Evolutionary conservation across 2,888 invertebrate species (phyloP).

Genomic region (Eudasyphora cyanicolor): DNA sequence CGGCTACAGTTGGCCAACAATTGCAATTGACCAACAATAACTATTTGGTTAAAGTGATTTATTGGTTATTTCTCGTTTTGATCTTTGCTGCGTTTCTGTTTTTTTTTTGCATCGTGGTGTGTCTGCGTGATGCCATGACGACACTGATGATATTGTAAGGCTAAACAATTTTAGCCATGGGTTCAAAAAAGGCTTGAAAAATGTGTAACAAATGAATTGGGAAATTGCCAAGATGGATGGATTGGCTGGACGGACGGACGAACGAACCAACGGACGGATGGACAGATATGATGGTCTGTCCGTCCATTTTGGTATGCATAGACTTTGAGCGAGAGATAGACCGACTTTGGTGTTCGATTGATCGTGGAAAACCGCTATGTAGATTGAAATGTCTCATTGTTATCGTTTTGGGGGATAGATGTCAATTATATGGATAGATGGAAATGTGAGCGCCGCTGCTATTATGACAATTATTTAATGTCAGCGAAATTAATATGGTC

Average conservation of each 20-base stretch:
- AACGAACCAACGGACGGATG: conserved; percentile 45
- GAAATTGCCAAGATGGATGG: conserved; percentile 51
- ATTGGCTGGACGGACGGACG: not conserved
- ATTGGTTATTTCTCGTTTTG: conserved; percentile 56
- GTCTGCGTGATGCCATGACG: conserved; percentile 30
- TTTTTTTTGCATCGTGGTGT: not conserved
- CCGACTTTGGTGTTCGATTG: too few species aligned
- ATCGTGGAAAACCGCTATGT: too few species aligned
- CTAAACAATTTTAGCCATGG: conserved; percentile 28
- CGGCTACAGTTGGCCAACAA: conserved; percentile 17
- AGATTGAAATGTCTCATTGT: conserved; percentile 62
- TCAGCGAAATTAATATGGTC: conserved; percentile 31
- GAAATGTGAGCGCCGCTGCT: conserved; percentile 59
- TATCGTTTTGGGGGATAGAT: not conserved
- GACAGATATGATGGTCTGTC: not conserved
- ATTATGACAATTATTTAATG: conserved; percentile 58
- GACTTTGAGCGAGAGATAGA: conserved; percentile 30
- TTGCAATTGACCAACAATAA: conserved; percentile 30
- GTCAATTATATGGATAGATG: conserved; percentile 10
- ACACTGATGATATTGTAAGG: conserved; percentile 17
- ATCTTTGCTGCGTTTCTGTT: conserved; percentile 7
- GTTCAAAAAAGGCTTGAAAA: conserved; percentile 59
- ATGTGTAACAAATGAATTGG: conserved; percentile 57
- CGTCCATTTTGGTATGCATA: not conserved
- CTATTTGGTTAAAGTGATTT: conserved; percentile 62